Base-by-base conservation (phyloP, 1,140 invertebrate species). In the Oedothorax gibbosus region DNA sequence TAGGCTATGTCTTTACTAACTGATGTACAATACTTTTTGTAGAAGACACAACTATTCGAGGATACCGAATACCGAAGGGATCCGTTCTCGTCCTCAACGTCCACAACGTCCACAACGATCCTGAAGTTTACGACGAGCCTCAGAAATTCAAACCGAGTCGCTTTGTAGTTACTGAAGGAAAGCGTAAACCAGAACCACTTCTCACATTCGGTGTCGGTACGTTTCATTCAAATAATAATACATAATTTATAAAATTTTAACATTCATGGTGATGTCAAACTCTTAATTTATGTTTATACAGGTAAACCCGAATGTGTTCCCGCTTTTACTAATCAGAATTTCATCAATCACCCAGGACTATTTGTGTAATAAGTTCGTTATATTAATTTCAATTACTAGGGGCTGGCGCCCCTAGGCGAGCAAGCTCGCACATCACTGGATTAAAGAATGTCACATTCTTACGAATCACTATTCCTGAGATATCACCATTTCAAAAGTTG, bases 21-120 rank as follows among this genome's bases (percentile, higher is more conserved):
- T 35, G 35, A 35, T 35, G 35, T 35, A 35, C 35, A 35, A 62
- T 62, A 15, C 6, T 62, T 62, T 62, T 68, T 15, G 15, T 7
- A 68, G 65, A 7, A n/a, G 65, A 68, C 1, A 68, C 65, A 68
- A 68, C 65, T 68, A 21, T 68, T 18, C 14, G 65, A 18, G 65
- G 65, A 18, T 68, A 68, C 21, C 15, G 65, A 21, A 68, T 68
- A 18, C 65, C 65, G 21, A 68, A 68, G 20, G 65, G 65, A 15
- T 15, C 65, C 14, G 7, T 68, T 11, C 10, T 21, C 11, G 20
- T 68, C 3, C 0, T 3, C 20, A 68, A 68, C 20, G 11, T 10
- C 21, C 21, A 21, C 15, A 68, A 18, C 10, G 14, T 21, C 8
- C 65, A 68, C 20, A 15, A 18, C 10, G 20, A 68, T 21, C 65